These are phyloP conservation scores for Gnathonemus longibarbis DNA, from an alignment of 2,113 vertebrate species.

Conservation along the genomic window DNA sequence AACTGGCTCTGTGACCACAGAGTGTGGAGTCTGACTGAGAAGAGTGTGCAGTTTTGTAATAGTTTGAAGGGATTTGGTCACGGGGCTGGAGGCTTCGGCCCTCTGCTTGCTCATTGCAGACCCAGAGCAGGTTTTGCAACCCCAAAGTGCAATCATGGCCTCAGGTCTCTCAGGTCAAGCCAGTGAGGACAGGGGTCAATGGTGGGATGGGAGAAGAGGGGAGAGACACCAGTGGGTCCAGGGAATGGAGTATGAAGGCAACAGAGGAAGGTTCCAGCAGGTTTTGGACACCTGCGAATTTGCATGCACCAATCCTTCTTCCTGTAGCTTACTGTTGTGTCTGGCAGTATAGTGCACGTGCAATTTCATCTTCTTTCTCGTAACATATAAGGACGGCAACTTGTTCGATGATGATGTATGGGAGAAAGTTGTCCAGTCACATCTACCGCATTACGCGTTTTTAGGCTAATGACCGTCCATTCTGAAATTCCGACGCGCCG, in stretches of 20 bases:
- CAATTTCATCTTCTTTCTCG: neutral
- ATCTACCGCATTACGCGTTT: neutral
- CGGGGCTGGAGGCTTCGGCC: neutral
- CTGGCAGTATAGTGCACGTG: neutral
- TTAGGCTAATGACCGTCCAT: neutral
- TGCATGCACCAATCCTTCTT: neutral
- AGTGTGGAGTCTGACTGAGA: neutral
- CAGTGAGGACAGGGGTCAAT: neutral
- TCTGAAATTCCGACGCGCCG: neutral
- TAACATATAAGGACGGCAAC: neutral
- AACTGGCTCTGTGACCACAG: neutral
- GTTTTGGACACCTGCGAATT: neutral
- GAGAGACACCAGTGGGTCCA: neutral
- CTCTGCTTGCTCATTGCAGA: neutral
- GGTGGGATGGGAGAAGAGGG: neutral
- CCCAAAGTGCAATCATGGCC: neutral
- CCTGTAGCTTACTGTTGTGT: neutral
- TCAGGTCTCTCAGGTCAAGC: neutral
- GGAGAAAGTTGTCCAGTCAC: neutral
- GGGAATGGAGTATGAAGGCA: neutral
- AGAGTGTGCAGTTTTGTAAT: neutral
- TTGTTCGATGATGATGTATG: neutral
- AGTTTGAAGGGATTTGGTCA: neutral
- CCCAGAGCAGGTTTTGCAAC: neutral
- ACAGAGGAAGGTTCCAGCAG: neutral